Evolutionary conservation across 2,888 invertebrate species (phyloP).

Genomic region (Hypsopygia costalis): DNA sequence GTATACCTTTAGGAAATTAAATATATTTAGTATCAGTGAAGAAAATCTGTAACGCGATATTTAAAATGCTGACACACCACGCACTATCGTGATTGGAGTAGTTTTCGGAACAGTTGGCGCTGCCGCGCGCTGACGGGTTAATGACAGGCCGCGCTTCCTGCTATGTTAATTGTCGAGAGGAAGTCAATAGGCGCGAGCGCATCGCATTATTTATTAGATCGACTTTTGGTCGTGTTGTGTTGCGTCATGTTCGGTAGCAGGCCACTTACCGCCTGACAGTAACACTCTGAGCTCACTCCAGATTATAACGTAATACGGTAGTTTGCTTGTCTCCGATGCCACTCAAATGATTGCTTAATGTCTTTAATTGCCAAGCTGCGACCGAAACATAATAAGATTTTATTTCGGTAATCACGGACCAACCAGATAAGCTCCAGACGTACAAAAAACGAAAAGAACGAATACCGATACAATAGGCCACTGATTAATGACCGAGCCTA

Average conservation of each 20-base stretch:
- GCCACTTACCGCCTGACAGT: constrained; percentile 74
- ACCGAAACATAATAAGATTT: constrained; percentile 4
- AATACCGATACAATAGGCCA: constrained; percentile 4
- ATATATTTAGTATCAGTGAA: no score
- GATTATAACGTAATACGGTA: constrained; percentile 79
- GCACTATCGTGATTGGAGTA: constrained; percentile 31
- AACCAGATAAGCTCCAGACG: background rate
- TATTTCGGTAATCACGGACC: background rate
- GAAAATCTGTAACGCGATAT: background rate
- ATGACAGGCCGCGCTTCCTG: constrained; percentile 76
- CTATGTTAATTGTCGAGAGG: constrained; percentile 71
- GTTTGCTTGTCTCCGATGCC: constrained; percentile 62
- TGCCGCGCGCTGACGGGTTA: constrained; percentile 66
- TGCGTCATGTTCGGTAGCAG: constrained; percentile 54
- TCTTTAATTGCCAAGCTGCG: constrained; percentile 50
- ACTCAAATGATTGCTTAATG: constrained; percentile 62
- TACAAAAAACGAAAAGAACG: constrained; percentile 5
- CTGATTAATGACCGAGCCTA: constrained; percentile 10
- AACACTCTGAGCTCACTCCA: constrained; percentile 53
- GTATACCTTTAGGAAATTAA: no score
- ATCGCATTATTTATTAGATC: constrained; percentile 71
- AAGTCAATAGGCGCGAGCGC: constrained; percentile 61
- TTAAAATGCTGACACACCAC: constrained; percentile 6
- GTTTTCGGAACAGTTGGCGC: constrained; percentile 71
- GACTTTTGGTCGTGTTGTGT: constrained; percentile 58